Evolutionary conservation across 2,888 invertebrate genomes (phyloP), one percentile per base, ranked within the genome.

Genomic region (Drosophila kokeensis): DNA sequence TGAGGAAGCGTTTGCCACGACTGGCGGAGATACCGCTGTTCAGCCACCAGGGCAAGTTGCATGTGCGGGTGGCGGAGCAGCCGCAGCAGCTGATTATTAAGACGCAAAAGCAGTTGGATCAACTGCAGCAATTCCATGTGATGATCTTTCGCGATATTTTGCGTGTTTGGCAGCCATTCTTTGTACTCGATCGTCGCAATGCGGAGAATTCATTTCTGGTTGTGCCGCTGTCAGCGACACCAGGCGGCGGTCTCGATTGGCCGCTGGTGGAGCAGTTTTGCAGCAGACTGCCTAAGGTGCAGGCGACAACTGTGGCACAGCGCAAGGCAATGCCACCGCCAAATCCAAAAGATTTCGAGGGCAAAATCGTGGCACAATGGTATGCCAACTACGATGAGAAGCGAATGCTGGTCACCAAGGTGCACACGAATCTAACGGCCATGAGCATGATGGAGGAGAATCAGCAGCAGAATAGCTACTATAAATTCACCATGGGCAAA

Each of bases 301-400:
- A 84, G 0, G 90, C 92, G 24, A 94, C 94, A 0, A 91, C 94
- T 0, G 90, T 93, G 50, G 93, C 94, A 66, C 95, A 95, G 79
- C 94, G 95, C 53, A 89, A 91, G 32, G 90, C 92, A 0, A 91
- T 95, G 55, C 73, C 90, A 0, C 95, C 97, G 13, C 79, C 86
- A 0, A 93, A 93, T 0, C 92, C 94, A 13, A 94, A 95, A 42
- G 94, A 94, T 27, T 98, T 96, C 91, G 93, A 95, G 34, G 94
- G 96, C 81, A 95, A 95, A 50, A 95, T 99, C 0, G 96, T 99
- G 1, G 95, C 96, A 70, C 98, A 99, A 0, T 98, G 97, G 95
- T 99, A 99, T 92, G 94, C 96, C 81, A 93, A 93, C 15, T 92
- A 89, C 18, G 93, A 94, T 2, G 93, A 94, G 54, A 91, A 92